These are phyloP conservation scores for Zenarchopterus dispar DNA, from an alignment of 2,797 vertebrate genomes.

Conservation along the genomic window DNA sequence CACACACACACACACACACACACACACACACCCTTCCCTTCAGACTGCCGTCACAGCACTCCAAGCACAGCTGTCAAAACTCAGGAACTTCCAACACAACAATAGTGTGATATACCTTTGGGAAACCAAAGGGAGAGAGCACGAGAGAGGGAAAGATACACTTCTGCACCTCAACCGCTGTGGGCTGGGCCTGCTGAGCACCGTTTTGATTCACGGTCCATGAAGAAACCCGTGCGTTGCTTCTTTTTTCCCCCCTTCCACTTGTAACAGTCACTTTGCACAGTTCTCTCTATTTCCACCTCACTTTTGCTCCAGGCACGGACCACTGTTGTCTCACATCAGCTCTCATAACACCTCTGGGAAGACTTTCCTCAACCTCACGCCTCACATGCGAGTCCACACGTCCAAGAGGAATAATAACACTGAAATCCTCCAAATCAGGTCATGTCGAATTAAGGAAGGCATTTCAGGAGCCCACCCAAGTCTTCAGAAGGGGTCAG, in stretches of 20 bases:
- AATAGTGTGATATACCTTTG: constrained; percentile 68
- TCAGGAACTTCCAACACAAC: constrained; percentile 77
- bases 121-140: constrained; percentile 51
- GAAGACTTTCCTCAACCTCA: constrained; percentile 72
- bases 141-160: constrained; percentile 46
- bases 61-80: constrained; percentile 87
- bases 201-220: no score
- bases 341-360: constrained; percentile 66
- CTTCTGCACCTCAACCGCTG: constrained; percentile 45
- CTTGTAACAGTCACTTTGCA: no score
- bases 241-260: neutral
- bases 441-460: constrained; percentile 78
- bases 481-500: constrained; percentile 69
- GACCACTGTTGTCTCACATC: constrained; percentile 69
- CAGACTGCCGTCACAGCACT: constrained; percentile 79
- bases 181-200: constrained; percentile 5
- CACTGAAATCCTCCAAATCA: constrained; percentile 77
- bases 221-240: constrained; percentile 11
- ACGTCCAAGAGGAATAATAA: constrained; percentile 72
- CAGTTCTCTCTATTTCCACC: constrained; percentile 3
- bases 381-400: constrained; percentile 73
- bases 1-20: constrained; percentile 65
- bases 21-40: constrained; percentile 82
- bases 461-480: constrained; percentile 77
- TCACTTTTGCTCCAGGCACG: constrained; percentile 54